Evolutionary conservation across 2,113 vertebrate species (phyloP), one percentile per base, ranked within the genome.

Genomic region (Ptyas mucosa): DNA sequence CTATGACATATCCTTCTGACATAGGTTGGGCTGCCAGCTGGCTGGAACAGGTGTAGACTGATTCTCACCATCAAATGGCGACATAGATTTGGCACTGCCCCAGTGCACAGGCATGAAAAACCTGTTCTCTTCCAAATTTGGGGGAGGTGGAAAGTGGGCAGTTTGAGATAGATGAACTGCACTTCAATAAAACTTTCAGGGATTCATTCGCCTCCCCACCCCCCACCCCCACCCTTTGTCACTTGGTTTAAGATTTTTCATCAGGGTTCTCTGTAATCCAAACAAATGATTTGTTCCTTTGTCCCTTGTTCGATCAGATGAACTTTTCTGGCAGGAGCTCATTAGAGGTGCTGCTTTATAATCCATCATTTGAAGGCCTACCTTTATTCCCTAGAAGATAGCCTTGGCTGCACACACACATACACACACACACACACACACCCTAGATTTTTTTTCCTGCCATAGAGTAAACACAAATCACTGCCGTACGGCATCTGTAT

Each of bases 21-120:
- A 98, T 96, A 98, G 98, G 98, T 98, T 98, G 97, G 95, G 97
- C 96, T 95, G 96, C 98, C 99, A 99, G 99, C 98, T 99, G 99
- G 98, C 97, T 97, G 58, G 97, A 99, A 98, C 99, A 99, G 98
- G 98, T 99, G 99, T 98, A 98, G 97, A 92, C 98, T 96, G 98
- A 97, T 98, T 98, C 58, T 98, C 97, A 98, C 98, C 98, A 97
- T 98, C 98, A 97, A 98, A 98, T 97, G 97, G 98, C 98, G 98
- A 97, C 97, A 97, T 96, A 94, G 98, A 95, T 98, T 99, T 99
- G 99, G 99, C 99, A 98, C 95, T 91, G 93, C 95, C 98, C 98
- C 99, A 99, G 94, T 94, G 92, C 98, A 97, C 96, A 97, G 97
- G 97, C 98, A 97, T 98, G 98, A 98, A 98, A 98, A 98, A 98